Conservation (phyloP, 2,888 invertebrate genomes). For the Malthinus flaveolus region DNA sequence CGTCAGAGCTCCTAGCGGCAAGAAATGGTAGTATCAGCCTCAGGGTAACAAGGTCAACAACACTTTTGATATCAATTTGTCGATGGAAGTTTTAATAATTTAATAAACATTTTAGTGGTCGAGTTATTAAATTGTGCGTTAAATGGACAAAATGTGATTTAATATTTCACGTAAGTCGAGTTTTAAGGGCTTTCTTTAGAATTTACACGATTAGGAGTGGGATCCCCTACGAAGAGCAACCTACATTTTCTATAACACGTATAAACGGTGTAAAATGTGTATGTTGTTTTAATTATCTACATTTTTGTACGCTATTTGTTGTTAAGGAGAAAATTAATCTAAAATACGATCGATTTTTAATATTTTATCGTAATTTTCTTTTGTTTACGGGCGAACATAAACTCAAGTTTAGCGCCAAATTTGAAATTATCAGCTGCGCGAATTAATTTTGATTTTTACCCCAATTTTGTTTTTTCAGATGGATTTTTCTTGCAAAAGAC, state of each 20-base stretch:
- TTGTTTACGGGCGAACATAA: conserved; percentile 25
- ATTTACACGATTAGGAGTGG: background rate
- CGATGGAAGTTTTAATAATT: conserved; percentile 23
- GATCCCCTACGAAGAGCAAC: conserved; percentile 14
- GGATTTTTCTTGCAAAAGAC: background rate
- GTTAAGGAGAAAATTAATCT: background rate
- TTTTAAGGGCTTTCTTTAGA: background rate
- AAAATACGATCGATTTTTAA: background rate
- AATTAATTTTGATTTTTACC: too few relatives aligned
- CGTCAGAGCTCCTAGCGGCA: background rate
- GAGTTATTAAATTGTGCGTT: conserved; percentile 12
- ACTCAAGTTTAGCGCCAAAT: conserved; percentile 26
- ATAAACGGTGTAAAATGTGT: too few relatives aligned
- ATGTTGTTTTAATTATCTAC: too few relatives aligned
- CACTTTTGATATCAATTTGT: conserved; percentile 38
- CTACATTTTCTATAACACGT: conserved; percentile 15
- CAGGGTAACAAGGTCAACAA: conserved; percentile 54
- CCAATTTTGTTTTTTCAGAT: conserved; percentile 6
- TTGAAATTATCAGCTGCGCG: conserved; percentile 7
- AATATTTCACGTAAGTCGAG: conserved; percentile 10
- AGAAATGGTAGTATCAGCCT: conserved; percentile 9
- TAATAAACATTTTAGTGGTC: conserved; percentile 12
- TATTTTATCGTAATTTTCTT: conserved; percentile 15
- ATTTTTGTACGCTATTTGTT: background rate
- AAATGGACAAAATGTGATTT: conserved; percentile 11